Conservation (phyloP, 2,113 vertebrate genomes). For the Brachyistius frenatus region DNA sequence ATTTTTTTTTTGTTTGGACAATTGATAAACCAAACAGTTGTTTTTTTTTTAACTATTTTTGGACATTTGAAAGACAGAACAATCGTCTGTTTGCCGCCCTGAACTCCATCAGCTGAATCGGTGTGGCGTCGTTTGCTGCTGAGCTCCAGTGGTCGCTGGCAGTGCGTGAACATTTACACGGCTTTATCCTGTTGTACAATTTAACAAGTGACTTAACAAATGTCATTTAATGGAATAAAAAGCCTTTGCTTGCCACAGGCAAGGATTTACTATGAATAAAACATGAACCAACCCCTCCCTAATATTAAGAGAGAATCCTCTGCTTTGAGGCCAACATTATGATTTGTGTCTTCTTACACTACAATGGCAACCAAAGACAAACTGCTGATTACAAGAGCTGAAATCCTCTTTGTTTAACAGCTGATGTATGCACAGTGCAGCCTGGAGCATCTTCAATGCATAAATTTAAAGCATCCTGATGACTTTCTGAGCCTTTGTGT, state of each 20-base stretch:
- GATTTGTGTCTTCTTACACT: conserved; percentile 28
- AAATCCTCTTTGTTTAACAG: conserved; percentile 45
- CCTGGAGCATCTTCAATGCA: conserved; percentile 40
- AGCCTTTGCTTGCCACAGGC: conserved; percentile 54
- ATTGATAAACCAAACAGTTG: no score
- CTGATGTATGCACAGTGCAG: neutral
- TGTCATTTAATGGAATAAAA: conserved; percentile 64
- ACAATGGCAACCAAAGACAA: conserved; percentile 43
- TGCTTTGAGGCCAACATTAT: conserved; percentile 36
- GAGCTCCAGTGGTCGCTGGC: neutral
- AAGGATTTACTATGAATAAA: conserved; percentile 74
- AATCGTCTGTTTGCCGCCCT: neutral
- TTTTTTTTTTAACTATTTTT: no score
- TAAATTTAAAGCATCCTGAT: conserved; percentile 40
- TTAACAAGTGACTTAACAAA: conserved; percentile 77
- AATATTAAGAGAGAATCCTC: conserved; percentile 41
- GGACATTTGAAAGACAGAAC: neutral
- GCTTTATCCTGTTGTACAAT: conserved; percentile 63
- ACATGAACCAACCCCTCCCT: conserved; percentile 46
- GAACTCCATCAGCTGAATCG: neutral
- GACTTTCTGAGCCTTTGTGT: conserved; percentile 54
- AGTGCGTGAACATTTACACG: conserved; percentile 41
- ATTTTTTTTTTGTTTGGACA: no score
- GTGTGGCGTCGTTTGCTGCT: neutral
- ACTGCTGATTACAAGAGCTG: conserved; percentile 43